Conservation (phyloP, 2,888 invertebrate genomes). For the Tubulanus polymorphus region DNA sequence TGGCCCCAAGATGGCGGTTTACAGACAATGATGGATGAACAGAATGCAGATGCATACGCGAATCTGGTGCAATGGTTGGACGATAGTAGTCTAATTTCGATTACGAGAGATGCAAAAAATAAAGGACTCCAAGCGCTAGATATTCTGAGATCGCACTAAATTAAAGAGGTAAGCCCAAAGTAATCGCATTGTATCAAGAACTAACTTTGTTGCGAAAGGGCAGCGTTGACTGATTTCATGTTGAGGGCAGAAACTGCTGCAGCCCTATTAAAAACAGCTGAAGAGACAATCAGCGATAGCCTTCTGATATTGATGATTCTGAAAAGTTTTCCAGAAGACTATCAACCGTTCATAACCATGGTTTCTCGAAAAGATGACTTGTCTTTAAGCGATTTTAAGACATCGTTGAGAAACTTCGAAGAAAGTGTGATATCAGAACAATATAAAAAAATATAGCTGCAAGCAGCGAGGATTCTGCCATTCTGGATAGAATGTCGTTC, state of each 20-base stretch:
- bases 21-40: too few relatives aligned
- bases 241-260: constrained; percentile 14
- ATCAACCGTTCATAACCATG: constrained; percentile 9
- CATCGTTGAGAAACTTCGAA: constrained; percentile 13
- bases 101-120: constrained; percentile 16
- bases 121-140: constrained; percentile 13
- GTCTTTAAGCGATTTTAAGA: constrained; percentile 14
- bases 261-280: background rate
- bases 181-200: constrained; percentile 3
- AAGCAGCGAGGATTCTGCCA: too few relatives aligned
- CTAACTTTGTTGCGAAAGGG: constrained; percentile 3
- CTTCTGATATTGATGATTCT: constrained; percentile 13
- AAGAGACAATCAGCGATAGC: constrained; percentile 14
- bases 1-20: too few relatives aligned
- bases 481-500: too few relatives aligned
- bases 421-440: too few relatives aligned
- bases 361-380: constrained; percentile 5
- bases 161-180: constrained; percentile 3
- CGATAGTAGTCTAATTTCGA: constrained; percentile 8
- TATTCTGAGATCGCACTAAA: constrained; percentile 9
- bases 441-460: too few relatives aligned
- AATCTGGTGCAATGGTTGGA: too few relatives aligned
- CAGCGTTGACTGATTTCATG: constrained; percentile 13
- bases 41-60: too few relatives aligned
- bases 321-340: constrained; percentile 12